Conservation (phyloP, 2,113 vertebrate species). For the Amblyopsis rosae region DNA sequence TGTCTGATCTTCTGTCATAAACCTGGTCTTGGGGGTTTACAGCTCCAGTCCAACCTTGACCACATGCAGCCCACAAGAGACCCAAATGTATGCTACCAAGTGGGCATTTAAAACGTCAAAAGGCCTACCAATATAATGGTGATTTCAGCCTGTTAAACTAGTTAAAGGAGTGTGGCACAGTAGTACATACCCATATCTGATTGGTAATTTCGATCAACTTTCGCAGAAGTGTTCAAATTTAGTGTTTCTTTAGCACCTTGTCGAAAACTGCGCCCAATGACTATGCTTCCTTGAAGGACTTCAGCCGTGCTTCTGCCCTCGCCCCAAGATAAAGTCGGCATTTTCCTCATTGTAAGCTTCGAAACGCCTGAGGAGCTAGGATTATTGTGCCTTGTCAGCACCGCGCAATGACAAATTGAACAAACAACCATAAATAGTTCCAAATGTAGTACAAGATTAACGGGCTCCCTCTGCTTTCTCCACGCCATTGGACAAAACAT, state of each 20-base stretch:
- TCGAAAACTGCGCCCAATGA: conserved; percentile 36
- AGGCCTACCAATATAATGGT: background rate
- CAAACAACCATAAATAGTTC: conserved; percentile 36
- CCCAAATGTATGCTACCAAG: background rate
- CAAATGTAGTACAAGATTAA: conserved; percentile 21
- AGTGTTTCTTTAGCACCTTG: conserved; percentile 3
- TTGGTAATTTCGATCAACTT: conserved; percentile 56
- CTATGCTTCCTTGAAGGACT: conserved; percentile 45
- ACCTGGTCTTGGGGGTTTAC: background rate
- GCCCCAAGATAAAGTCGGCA: background rate
- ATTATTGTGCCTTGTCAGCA: conserved; percentile 9
- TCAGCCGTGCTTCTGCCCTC: background rate
- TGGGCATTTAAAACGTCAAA: background rate
- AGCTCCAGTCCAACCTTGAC: conserved; percentile 46
- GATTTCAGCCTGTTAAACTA: background rate
- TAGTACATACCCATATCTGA: conserved; percentile 58
- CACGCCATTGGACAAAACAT: conserved; percentile 53
- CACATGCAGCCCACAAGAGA: background rate
- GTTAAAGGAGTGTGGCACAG: background rate
- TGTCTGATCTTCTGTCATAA: background rate
- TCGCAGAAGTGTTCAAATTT: background rate
- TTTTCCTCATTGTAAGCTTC: conserved; percentile 7
- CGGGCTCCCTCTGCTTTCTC: background rate
- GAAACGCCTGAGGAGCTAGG: background rate
- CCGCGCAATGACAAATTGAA: conserved; percentile 40